Percentiles rank a stretch among this genome's conserved stretches.
Conservation (phyloP, 2,888 invertebrate genomes). For the Melieria omissa region DNA sequence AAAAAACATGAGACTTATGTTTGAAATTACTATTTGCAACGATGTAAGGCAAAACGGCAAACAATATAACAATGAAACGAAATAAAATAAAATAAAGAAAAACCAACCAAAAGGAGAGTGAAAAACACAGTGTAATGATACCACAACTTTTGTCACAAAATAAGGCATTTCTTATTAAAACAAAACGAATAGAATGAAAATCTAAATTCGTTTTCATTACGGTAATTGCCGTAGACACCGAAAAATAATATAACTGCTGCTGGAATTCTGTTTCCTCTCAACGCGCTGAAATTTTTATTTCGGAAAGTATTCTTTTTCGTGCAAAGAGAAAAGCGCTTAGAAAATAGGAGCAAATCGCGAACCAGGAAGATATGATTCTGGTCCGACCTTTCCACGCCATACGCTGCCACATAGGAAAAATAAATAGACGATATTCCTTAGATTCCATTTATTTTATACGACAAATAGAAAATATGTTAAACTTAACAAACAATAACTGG, state of each 20-base stretch:
- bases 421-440: conserved; percentile 23
- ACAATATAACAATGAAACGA: conserved; percentile 10
- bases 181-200: conserved; percentile 3
- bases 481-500: too few relatives aligned
- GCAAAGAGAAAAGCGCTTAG: neutral
- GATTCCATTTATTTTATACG: conserved; percentile 11
- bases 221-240: neutral
- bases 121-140: neutral
- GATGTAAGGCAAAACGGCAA: conserved; percentile 11
- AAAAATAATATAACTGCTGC: neutral
- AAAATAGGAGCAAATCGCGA: too few relatives aligned
- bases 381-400: conserved; percentile 47
- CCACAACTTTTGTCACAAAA: conserved; percentile 38
- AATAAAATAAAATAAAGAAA: neutral
- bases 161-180: conserved; percentile 49
- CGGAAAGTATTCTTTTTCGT: neutral
- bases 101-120: neutral
- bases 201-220: neutral
- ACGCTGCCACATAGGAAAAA: conserved; percentile 52
- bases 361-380: too few relatives aligned
- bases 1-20: neutral
- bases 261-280: neutral
- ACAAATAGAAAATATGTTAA: neutral
- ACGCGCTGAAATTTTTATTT: neutral
- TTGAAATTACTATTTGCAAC: neutral